Conservation (phyloP, 2,888 invertebrate genomes). For the Epinotia bilunana region DNA sequence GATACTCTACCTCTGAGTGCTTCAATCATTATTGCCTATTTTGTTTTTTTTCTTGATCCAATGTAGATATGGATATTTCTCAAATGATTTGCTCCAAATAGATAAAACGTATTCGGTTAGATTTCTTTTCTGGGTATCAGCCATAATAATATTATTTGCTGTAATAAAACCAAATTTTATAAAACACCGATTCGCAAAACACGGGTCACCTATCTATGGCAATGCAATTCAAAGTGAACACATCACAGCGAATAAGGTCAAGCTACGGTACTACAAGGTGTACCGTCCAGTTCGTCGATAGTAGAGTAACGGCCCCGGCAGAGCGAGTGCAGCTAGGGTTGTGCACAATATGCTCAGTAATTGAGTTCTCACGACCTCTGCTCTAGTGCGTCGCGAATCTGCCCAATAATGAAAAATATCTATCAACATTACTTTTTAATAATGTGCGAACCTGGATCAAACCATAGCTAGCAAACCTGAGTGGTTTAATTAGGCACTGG, state of each 20-base stretch:
- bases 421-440: slow-evolving; percentile 21
- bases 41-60: neutral
- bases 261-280: too few species aligned
- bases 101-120: neutral
- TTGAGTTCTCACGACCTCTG: slow-evolving; percentile 64
- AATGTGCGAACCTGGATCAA: slow-evolving; percentile 10
- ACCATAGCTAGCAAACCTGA: too few species aligned
- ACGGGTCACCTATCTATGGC: too few species aligned
- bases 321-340: slow-evolving; percentile 51
- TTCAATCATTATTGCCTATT: neutral
- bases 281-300: neutral
- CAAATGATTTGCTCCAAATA: neutral
- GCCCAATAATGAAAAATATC: slow-evolving; percentile 18
- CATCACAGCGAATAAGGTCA: too few species aligned
- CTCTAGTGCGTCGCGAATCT: slow-evolving; percentile 34
- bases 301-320: slow-evolving; percentile 52
- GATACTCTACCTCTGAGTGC: slow-evolving; percentile 27
- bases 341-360: slow-evolving; percentile 65
- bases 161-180: too few species aligned
- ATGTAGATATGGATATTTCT: neutral
- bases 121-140: neutral
- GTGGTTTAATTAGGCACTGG: too few species aligned
- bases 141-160: neutral
- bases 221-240: too few species aligned
- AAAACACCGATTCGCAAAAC: too few species aligned